These are phyloP conservation scores for Tetanocera ferruginea DNA, from an alignment of 2,888 invertebrate genomes.

Conservation along the genomic window DNA sequence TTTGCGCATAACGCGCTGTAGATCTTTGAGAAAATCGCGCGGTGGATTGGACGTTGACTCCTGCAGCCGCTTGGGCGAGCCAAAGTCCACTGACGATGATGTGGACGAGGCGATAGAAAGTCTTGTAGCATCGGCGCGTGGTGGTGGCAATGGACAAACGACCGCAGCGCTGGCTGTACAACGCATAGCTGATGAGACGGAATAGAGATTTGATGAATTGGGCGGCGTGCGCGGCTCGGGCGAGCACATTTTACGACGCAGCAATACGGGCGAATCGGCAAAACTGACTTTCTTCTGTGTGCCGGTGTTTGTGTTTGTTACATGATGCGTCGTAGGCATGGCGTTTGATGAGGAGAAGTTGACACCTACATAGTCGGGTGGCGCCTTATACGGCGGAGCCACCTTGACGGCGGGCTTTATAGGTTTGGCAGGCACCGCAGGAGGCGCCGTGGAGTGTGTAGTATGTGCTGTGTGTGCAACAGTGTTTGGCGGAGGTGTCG, in stretches of 20 bases:
- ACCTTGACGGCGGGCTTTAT: slow-evolving; percentile 63
- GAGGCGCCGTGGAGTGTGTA: slow-evolving; percentile 47
- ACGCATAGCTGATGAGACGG: slow-evolving; percentile 53
- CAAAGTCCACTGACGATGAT: slow-evolving; percentile 66
- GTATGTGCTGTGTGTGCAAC: slow-evolving; percentile 12
- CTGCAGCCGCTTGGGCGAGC: slow-evolving; percentile 82
- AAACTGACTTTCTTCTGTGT: slow-evolving; percentile 68
- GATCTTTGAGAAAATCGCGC: slow-evolving; percentile 86
- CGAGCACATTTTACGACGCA: slow-evolving; percentile 70
- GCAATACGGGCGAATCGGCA: slow-evolving; percentile 69
- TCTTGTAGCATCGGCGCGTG: slow-evolving; percentile 81
- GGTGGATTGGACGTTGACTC: slow-evolving; percentile 82
- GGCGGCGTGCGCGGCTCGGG: slow-evolving; percentile 65
- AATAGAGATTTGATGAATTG: slow-evolving; percentile 45
- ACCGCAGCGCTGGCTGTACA: slow-evolving; percentile 47
- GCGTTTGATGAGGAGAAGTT: slow-evolving; percentile 43
- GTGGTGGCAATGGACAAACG: slow-evolving; percentile 77
- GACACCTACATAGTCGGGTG: slow-evolving; percentile 65
- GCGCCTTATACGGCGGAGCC: slow-evolving; percentile 69
- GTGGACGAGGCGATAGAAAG: slow-evolving; percentile 74
- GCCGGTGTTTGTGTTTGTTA: slow-evolving; percentile 39
- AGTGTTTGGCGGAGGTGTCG: slow-evolving; percentile 2
- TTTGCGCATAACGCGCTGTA: slow-evolving; percentile 92
- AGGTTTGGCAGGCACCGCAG: slow-evolving; percentile 64
- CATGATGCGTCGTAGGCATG: slow-evolving; percentile 45